phyloP scores from a whole-genome alignment of 2,888 invertebrate species.

The Aphidoletes aphidimyza region DNA sequence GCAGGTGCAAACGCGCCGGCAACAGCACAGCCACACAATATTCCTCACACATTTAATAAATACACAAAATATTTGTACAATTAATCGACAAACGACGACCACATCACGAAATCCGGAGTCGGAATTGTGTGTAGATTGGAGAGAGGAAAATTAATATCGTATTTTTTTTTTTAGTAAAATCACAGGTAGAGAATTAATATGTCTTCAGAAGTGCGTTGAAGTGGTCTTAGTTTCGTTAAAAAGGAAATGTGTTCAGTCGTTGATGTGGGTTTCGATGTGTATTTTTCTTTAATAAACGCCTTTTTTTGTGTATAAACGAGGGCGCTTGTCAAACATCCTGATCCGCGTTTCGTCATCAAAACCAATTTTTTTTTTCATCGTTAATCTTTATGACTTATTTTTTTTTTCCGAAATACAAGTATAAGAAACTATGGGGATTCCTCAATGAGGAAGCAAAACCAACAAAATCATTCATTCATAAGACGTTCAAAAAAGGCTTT shows the following conservation, averaged over 20 bases:
- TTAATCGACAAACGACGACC: constrained; percentile 6
- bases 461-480: background rate
- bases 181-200: constrained; percentile 35
- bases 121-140: background rate
- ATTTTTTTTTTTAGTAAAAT: background rate
- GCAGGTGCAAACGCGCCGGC: constrained; percentile 31
- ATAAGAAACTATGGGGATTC: background rate
- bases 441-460: background rate
- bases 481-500: background rate
- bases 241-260: constrained; percentile 45
- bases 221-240: background rate
- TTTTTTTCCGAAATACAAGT: background rate
- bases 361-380: background rate
- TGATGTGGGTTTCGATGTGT: background rate
- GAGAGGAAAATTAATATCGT: constrained; percentile 50
- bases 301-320: no score
- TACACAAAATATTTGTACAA: constrained; percentile 44
- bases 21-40: background rate
- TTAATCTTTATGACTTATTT: background rate
- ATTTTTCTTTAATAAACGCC: constrained; percentile 24
- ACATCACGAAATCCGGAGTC: no score
- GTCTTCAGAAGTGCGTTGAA: background rate
- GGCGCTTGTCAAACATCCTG: constrained; percentile 48
- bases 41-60: constrained; percentile 26
- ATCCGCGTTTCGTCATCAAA: background rate